Conservation (phyloP, 1,140 invertebrate genomes). For the Rhynchophorus ferrugineus region DNA sequence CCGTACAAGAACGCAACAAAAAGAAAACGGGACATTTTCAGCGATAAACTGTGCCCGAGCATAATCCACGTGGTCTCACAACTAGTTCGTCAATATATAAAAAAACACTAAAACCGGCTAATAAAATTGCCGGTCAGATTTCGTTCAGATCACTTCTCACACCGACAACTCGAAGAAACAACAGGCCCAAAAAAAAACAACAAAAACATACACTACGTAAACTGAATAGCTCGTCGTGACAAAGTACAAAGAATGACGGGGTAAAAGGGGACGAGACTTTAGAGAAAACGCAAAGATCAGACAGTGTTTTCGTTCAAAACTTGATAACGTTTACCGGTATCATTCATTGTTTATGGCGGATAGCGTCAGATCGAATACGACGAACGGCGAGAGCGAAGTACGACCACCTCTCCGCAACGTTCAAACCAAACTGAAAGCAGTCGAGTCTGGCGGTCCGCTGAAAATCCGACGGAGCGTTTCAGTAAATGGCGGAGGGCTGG, state of each 20-base stretch:
- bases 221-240: no score
- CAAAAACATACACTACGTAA: no score
- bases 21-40: conserved; percentile 11
- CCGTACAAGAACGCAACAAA: conserved; percentile 10
- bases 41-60: background rate
- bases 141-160: no score
- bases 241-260: no score
- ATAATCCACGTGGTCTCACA: no score
- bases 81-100: no score
- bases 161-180: no score
- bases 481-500: conserved; percentile 23
- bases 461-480: conserved; percentile 12
- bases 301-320: background rate
- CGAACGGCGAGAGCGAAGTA: background rate
- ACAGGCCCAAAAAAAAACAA: no score
- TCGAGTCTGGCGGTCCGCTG: conserved; percentile 3
- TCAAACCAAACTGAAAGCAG: conserved; percentile 21
- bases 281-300: no score
- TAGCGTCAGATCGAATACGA: background rate
- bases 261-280: no score
- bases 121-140: no score
- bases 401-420: background rate
- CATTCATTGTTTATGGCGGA: conserved; percentile 23
- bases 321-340: background rate
- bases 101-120: no score